Conservation (phyloP, 2,888 invertebrate species). For the Sesia bembeciformis region DNA sequence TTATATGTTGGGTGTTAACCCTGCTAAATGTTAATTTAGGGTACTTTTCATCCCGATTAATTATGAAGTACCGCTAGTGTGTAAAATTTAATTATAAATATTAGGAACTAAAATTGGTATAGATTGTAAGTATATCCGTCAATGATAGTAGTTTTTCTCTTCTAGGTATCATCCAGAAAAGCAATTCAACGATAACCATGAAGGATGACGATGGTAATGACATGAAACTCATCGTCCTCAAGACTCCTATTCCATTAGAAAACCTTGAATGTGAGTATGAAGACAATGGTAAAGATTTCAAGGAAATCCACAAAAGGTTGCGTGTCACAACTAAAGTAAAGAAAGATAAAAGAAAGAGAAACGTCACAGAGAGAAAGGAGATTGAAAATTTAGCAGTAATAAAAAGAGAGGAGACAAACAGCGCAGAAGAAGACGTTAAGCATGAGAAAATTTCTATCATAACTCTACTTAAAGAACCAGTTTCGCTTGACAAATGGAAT, state of each 20-base stretch:
- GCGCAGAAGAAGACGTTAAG: constrained; percentile 6
- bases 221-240: constrained; percentile 34
- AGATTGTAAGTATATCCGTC: background rate
- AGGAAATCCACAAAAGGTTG: background rate
- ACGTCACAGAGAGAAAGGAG: background rate
- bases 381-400: background rate
- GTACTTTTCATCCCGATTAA: too few relatives aligned
- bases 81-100: too few relatives aligned
- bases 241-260: constrained; percentile 35
- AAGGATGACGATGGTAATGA: constrained; percentile 39
- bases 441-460: constrained; percentile 12
- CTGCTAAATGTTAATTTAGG: too few relatives aligned
- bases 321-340: background rate
- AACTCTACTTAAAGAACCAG: constrained; percentile 31
- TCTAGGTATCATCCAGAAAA: constrained; percentile 47
- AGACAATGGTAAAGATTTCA: constrained; percentile 3
- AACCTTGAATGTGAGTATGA: constrained; percentile 25
- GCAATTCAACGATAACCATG: constrained; percentile 33
- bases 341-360: background rate
- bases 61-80: too few relatives aligned
- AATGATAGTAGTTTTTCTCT: constrained; percentile 22
- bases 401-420: background rate
- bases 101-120: background rate
- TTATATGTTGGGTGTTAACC: too few relatives aligned
- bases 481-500: constrained; percentile 26